Conservation (phyloP, 2,113 vertebrate species). For the rabbit (Oryctolagus cuniculus) region mOryCun1.1 NC_091452.1:6699001-6699500, state of each 20-base stretch:
- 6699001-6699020: no score
- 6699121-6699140: slow-evolving; percentile 92
- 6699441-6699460: slow-evolving; percentile 33
- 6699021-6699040: background rate
- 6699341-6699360: slow-evolving; percentile 89
- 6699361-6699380: slow-evolving; percentile 91
- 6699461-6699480: background rate
- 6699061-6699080: slow-evolving; percentile 84
- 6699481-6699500: background rate
- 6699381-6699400: slow-evolving; percentile 87
- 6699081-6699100: slow-evolving; percentile 90
- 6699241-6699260: slow-evolving; percentile 94
- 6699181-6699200: slow-evolving; percentile 89
- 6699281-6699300: slow-evolving; percentile 95
- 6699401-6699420: slow-evolving; percentile 81
- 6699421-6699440: slow-evolving; percentile 65
- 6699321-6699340: slow-evolving; percentile 93
- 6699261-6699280: slow-evolving; percentile 98
- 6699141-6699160: slow-evolving; percentile 90
- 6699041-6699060: slow-evolving; percentile 14
- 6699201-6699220: slow-evolving; percentile 83
- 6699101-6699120: slow-evolving; percentile 92
- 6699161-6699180: slow-evolving; percentile 91
- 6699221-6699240: slow-evolving; percentile 85
- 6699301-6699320: slow-evolving; percentile 93